Base-by-base conservation (phyloP, 2,888 invertebrate genomes). In the Drosophila fungiperda region DNA sequence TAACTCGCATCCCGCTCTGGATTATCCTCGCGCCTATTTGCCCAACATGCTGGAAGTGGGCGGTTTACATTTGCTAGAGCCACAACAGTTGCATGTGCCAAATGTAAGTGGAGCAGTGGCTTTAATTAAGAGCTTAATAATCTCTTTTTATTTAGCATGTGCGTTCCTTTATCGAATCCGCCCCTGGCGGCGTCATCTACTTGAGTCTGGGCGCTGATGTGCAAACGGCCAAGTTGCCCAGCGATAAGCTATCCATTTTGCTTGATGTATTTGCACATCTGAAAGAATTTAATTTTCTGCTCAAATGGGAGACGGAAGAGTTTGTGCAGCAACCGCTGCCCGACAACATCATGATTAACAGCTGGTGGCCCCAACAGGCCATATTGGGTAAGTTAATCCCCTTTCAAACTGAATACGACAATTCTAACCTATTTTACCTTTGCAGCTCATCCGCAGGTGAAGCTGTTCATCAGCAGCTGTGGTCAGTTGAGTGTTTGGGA, bases 401-500 rank as follows among this genome's bases (percentile, higher is more conserved):
- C 17, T 2, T 2, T 23, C n/a, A 8, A 40, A 17, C 32, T 50
- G 0, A 5, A 1, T n/a, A 11, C 26, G 11, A 5, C 0, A 8
- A 26, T 23, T 11, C 2, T 38, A 4, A 23, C 17, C 2, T 4
- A 3, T 11, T 15, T 50, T 38, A 9, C 4, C 9, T 32, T 83
- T 83, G 42, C 79, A 94, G 94, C 93, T 2, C 95, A 95, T 90
- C 92, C 93, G 2, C 94, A 94, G 66, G 92, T 95, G 1, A 94
- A 93, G 76, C 85, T 94, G 0, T 95, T 95, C 75, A 94, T 95
- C 68, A 94, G 94, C 11, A 94, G 95, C 81, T 95, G 95, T 35
- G 95, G 95, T 0, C 91, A 94, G 53, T 93, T 95, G 80, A 94
- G 95, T 70, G 92, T 94, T 15, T 94, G 94, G 73, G 95, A 95